Evolutionary conservation across 2,113 vertebrate genomes (phyloP).

Genomic region (Atlantisia rogersi): DNA sequence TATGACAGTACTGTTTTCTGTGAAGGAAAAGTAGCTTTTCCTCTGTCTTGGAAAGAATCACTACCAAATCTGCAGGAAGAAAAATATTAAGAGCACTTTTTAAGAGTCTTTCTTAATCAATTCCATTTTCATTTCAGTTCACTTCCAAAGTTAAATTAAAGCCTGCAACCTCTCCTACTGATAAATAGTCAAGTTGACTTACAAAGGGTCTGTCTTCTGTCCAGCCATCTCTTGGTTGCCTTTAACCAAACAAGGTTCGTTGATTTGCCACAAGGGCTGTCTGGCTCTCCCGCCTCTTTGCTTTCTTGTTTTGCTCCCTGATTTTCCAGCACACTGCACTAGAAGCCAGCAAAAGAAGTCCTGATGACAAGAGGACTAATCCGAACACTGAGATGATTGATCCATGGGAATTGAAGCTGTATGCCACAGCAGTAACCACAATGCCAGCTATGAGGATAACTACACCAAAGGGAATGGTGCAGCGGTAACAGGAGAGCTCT

Average conservation of each 20-base stretch:
- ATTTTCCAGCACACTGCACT: conserved; percentile 90
- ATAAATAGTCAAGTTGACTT: conserved; percentile 47
- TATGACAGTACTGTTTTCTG: not conserved
- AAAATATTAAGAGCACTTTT: not conserved
- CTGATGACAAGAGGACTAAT: conserved; percentile 85
- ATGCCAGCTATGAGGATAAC: conserved; percentile 92
- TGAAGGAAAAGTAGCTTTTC: conserved; percentile 7
- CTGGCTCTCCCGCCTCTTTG: conserved; percentile 92
- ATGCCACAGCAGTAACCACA: conserved; percentile 91
- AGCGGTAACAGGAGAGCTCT: conserved; percentile 94
- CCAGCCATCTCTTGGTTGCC: not conserved
- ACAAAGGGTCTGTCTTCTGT: not conserved
- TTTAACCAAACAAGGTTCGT: conserved; percentile 83
- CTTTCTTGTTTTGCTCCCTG: conserved; percentile 86
- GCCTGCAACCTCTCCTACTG: not conserved
- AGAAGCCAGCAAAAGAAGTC: conserved; percentile 85
- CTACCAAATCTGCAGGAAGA: conserved; percentile 51
- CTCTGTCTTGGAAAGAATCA: conserved; percentile 28
- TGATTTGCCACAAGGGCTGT: conserved; percentile 86
- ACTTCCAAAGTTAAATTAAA: conserved; percentile 17
- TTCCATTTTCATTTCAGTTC: not conserved
- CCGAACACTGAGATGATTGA: conserved; percentile 94
- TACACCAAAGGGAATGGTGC: conserved; percentile 92
- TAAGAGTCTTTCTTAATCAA: not conserved
- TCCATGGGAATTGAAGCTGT: conserved; percentile 97